Evolutionary conservation across 2,113 vertebrate species (phyloP).

Genomic region (Amphiprion ocellaris): DNA sequence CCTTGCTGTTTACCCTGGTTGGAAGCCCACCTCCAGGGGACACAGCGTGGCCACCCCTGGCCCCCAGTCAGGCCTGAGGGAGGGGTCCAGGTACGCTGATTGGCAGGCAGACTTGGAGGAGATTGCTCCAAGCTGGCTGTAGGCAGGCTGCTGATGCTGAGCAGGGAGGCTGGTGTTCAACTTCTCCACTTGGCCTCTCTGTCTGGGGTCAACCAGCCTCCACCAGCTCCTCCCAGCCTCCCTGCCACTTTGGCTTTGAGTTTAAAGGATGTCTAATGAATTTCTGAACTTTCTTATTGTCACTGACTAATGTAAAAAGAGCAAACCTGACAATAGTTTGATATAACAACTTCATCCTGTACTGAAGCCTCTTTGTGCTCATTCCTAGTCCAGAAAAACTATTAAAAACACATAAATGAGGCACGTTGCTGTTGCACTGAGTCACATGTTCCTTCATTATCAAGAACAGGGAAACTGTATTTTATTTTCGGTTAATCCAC

Average conservation of each 20-base stretch:
- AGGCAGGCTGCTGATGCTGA: conserved; percentile 71
- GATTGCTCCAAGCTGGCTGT: conserved; percentile 79
- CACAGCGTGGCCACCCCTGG: conserved; percentile 10
- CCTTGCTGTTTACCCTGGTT: conserved; percentile 20
- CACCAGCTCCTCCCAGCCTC: conserved; percentile 38
- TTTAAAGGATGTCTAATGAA: conserved; percentile 16
- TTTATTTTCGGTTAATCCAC: conserved; percentile 10
- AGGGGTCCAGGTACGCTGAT: conserved; percentile 50
- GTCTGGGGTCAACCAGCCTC: conserved; percentile 64
- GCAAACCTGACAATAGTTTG: conserved; percentile 2
- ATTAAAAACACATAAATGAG: conserved; percentile 16
- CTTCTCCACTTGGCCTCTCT: conserved; percentile 68
- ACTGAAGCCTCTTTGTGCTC: background rate
- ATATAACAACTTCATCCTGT: background rate
- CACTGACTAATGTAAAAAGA: background rate
- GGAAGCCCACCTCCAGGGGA: conserved; percentile 30
- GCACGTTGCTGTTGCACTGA: background rate
- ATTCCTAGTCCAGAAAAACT: background rate
- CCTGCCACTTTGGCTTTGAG: conserved; percentile 28
- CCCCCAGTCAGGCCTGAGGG: conserved; percentile 40
- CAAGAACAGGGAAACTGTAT: background rate
- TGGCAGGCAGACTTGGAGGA: conserved; percentile 64
- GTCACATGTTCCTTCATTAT: background rate
- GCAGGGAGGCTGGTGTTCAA: conserved; percentile 64
- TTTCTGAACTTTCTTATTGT: background rate